Percentiles rank a stretch among this genome's conserved stretches.
phyloP scores from a whole-genome alignment of 1,140 invertebrate genomes.

The Spodoptera frugiperda region DNA sequence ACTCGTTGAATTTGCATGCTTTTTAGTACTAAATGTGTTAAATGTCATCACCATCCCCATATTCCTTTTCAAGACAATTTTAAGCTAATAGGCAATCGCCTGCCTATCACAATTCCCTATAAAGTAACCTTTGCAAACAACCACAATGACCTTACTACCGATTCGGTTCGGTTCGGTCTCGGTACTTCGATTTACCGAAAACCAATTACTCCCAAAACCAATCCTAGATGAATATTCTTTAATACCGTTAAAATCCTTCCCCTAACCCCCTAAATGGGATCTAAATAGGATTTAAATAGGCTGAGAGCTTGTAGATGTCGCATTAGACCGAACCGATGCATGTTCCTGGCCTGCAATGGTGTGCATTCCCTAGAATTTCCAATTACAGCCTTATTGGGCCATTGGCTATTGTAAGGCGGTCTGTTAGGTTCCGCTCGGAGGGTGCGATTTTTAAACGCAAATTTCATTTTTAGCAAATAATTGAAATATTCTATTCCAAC shows the following conservation, averaged over 20 bases:
- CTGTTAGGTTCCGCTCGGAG: constrained; percentile 4
- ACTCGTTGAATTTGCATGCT: neutral
- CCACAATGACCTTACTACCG: no score
- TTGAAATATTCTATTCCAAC: neutral
- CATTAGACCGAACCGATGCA: constrained; percentile 58
- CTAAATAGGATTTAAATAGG: constrained; percentile 50
- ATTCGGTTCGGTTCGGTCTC: no score
- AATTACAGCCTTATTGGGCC: constrained; percentile 74
- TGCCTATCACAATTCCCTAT: no score
- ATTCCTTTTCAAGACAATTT: no score
- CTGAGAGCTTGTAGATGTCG: constrained; percentile 59
- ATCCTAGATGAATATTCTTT: constrained; percentile 34
- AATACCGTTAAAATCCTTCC: constrained; percentile 40
- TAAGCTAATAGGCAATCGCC: no score
- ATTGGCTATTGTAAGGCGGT: constrained; percentile 63
- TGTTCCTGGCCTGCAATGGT: constrained; percentile 53
- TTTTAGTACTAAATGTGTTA: neutral
- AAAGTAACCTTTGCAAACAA: no score
- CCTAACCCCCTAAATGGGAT: constrained; percentile 53
- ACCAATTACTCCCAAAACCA: constrained; percentile 33
- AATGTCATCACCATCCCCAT: no score
- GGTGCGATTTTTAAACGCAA: constrained; percentile 12
- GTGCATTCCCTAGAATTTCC: constrained; percentile 69
- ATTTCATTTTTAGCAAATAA: neutral
- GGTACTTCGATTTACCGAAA: neutral